These are phyloP conservation scores for Amblyornis subalaris DNA, from an alignment of 2,113 vertebrate genomes.

Conservation along the genomic window DNA sequence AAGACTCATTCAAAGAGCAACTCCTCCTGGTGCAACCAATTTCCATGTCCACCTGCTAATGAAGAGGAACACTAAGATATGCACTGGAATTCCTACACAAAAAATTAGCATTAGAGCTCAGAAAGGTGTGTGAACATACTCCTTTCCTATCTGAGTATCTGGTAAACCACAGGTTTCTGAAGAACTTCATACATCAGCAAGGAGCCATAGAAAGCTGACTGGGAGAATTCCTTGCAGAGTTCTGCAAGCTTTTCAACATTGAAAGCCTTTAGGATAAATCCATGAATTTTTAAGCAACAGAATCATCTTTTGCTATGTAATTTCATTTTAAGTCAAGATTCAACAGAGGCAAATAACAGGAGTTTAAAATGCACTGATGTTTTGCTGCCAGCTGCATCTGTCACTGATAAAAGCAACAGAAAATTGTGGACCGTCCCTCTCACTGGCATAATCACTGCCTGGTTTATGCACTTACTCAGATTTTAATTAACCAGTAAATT, in stretches of 20 bases:
- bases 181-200: not conserved
- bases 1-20: not conserved
- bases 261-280: not conserved
- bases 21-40: not conserved
- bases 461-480: not conserved
- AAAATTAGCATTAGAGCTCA: not conserved
- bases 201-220: not conserved
- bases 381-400: not conserved
- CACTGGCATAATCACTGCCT: not conserved
- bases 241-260: not conserved
- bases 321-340: not conserved
- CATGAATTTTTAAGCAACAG: not conserved
- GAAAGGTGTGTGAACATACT: not conserved
- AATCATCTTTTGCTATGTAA: not conserved
- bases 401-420: not conserved
- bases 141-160: not conserved
- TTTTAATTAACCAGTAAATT: not conserved
- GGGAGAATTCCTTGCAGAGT: not conserved
- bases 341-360: not conserved
- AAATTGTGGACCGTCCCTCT: not conserved
- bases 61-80: not conserved
- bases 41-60: not conserved
- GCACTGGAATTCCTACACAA: not conserved
- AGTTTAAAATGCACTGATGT: not conserved
- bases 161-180: not conserved